These are phyloP conservation scores for Rhynchomys soricoides DNA, from an alignment of 2,113 vertebrate species.

Conservation along the genomic window DNA sequence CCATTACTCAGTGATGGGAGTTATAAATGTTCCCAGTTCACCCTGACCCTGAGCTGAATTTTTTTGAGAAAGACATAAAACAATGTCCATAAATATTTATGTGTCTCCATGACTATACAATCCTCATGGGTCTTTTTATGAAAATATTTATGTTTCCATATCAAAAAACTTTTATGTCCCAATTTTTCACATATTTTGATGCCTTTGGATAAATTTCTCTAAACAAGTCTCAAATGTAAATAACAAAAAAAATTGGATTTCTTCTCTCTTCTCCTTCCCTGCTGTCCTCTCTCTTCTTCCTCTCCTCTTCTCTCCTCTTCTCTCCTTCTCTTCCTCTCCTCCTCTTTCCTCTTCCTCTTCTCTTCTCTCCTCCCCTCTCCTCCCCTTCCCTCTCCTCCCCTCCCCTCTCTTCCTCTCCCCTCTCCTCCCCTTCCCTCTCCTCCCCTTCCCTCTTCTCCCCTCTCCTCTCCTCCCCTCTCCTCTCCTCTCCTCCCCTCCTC, in stretches of 20 bases:
- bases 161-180: neutral
- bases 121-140: neutral
- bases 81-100: neutral
- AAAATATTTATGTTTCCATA: neutral
- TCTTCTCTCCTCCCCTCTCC: too few species aligned
- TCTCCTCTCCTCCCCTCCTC: too few species aligned
- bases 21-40: neutral
- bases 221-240: neutral
- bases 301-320: fast-evolving
- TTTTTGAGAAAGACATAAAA: neutral
- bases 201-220: neutral
- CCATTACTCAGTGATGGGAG: neutral
- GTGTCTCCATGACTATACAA: neutral
- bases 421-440: fast-evolving
- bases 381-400: too few species aligned
- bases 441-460: too few species aligned
- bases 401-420: too few species aligned
- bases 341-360: too few species aligned
- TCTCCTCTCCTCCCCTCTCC: too few species aligned
- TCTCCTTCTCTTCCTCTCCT: too few species aligned
- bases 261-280: neutral
- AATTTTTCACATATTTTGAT: neutral
- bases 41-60: neutral
- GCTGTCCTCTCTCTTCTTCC: neutral
- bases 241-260: neutral